phyloP scores from a whole-genome alignment of 64 coral and sea anemone species.

The Anthopleura sola region DNA sequence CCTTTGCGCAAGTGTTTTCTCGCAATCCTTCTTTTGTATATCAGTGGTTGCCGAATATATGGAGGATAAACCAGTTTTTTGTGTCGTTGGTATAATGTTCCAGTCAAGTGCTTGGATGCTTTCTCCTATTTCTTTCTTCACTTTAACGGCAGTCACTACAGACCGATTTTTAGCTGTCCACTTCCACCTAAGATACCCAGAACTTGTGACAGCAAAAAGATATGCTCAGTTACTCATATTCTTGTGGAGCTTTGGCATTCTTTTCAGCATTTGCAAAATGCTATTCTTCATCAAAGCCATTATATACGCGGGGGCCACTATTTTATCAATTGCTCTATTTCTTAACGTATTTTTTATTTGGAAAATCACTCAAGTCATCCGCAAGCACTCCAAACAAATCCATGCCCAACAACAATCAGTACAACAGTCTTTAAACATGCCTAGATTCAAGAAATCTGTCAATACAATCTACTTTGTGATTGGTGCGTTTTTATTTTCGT shows the following conservation, averaged over 20 bases:
- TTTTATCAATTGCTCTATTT: not conserved
- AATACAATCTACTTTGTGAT: conserved; percentile 11
- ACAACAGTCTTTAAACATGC: conserved; percentile 9
- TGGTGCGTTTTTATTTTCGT: not conserved
- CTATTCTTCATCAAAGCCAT: not conserved
- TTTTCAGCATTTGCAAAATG: not conserved
- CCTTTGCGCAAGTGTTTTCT: not conserved
- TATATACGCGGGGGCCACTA: no score
- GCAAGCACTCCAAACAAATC: not conserved
- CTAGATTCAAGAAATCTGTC: conserved; percentile 7
- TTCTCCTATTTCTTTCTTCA: not conserved
- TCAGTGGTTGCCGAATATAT: not conserved
- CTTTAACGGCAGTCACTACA: not conserved
- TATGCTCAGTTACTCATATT: not conserved
- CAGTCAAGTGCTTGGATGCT: no score
- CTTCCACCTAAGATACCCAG: conserved; percentile 15
- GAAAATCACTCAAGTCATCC: not conserved
- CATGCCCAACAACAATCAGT: not conserved
- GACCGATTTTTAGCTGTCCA: conserved; percentile 6
- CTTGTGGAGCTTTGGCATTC: not conserved
- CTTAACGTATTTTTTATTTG: not conserved
- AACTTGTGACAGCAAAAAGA: not conserved
- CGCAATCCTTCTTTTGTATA: not conserved
- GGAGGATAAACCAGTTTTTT: not conserved
- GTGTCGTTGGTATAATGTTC: not conserved